Percentiles rank a stretch among this genome's conserved stretches.
These are phyloP conservation scores for Caenorhabditis uteleia DNA, from an alignment of 2,888 invertebrate genomes.

Conservation along the genomic window DNA sequence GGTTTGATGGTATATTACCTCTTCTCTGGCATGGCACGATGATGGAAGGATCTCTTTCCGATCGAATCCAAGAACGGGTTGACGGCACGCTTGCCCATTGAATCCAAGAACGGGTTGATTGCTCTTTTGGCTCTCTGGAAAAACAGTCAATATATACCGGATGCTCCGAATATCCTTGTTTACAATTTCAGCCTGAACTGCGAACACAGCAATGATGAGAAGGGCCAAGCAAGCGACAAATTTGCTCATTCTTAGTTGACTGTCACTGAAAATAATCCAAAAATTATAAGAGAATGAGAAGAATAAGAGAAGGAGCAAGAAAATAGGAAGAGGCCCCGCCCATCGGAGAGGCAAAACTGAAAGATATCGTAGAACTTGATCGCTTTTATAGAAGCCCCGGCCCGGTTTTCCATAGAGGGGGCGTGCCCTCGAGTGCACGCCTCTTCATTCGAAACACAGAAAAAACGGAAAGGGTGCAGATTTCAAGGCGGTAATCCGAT, in stretches of 20 bases:
- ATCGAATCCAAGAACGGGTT: slow-evolving; percentile 65
- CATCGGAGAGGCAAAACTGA: too few species aligned
- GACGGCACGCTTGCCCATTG: slow-evolving; percentile 61
- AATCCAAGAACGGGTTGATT: slow-evolving; percentile 66
- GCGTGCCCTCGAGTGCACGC: neutral
- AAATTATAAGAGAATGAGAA: neutral
- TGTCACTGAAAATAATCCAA: slow-evolving; percentile 5
- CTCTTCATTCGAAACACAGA: too few species aligned
- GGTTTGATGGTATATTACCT: neutral
- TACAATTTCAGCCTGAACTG: slow-evolving; percentile 23
- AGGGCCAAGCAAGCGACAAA: slow-evolving; percentile 40
- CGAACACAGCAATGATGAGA: slow-evolving; percentile 16
- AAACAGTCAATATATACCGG: too few species aligned
- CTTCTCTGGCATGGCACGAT: slow-evolving; percentile 7
- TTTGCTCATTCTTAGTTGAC: slow-evolving; percentile 23
- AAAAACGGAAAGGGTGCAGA: too few species aligned
- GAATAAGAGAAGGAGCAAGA: neutral
- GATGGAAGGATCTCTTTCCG: slow-evolving; percentile 48
- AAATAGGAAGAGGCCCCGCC: neutral
- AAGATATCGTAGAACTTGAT: too few species aligned
- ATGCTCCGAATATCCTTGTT: too few species aligned
- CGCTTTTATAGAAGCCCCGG: too few species aligned
- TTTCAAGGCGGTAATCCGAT: too few species aligned
- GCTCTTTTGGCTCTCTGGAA: slow-evolving; percentile 53
- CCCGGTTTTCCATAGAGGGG: too few species aligned